Base-by-base conservation (phyloP, 2,113 vertebrate species). In the Spea multiplicata region DNA sequence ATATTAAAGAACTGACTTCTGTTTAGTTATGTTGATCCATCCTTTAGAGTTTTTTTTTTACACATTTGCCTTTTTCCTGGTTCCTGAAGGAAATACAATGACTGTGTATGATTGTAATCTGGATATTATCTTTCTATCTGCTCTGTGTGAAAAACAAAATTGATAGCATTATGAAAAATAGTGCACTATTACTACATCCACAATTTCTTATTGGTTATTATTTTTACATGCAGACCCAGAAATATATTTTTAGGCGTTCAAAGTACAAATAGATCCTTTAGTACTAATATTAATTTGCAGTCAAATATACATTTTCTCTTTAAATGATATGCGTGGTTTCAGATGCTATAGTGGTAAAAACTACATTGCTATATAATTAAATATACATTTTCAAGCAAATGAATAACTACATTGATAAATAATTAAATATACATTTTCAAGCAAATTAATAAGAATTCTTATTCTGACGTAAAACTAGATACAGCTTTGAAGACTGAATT, bases 181-280 rank as follows among this genome's bases (percentile, higher is more conserved):
- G 5, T 66, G 13, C 55, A 49, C 49, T 13, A 13, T 46, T 13
- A 65, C 61, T 44, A 49, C 48, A 17, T 59, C 47, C 62, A 66
- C 52, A 47, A 44, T 62, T 75, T 75, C 62, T 30, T 44, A 47
- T 75, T 66, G 62, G 44, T 65, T 74, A 52, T 47, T 30, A 66
- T 66, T 13, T 66, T 68, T 76, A 68, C 69, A 61, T 47, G 17
- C 75, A 55, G 75, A 45, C 30, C 49, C 49, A 65, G 46, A 64
- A 74, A 64, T 46, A 74, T 62, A 74, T 74, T 48, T 9, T 1
- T 48, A 64, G 14, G 57, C 17, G 72, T 49, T 14, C 46, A 74
- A 49, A 16, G 55, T 74, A 64, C 59, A 74, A 74, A 74, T 74
- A 74, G 8, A 50, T 47, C 65, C 73, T 64, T 47, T 65, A 49